phyloP scores from a whole-genome alignment of 2,113 vertebrate genomes.

The Bagarius yarrelli region DNA sequence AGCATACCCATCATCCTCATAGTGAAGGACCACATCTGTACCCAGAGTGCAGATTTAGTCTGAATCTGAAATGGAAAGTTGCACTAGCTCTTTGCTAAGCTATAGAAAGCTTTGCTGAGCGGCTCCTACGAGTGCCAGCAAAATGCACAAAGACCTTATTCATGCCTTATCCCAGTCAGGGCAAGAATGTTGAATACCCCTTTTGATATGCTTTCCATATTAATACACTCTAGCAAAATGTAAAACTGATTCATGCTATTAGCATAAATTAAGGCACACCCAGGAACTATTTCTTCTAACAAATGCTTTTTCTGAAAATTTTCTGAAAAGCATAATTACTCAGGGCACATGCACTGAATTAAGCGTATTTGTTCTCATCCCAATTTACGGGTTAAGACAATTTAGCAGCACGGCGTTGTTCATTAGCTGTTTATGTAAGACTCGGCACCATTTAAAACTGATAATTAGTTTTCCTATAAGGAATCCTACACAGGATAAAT shows the following conservation, averaged over 20 bases:
- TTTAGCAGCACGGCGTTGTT: conserved; percentile 15
- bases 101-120: conserved; percentile 22
- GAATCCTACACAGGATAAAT: conserved; percentile 24
- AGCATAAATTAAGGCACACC: conserved; percentile 36
- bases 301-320: conserved; percentile 37
- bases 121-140: neutral
- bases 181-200: conserved; percentile 14
- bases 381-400: conserved; percentile 33
- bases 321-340: conserved; percentile 26
- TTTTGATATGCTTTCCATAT: conserved; percentile 37
- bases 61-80: conserved; percentile 17
- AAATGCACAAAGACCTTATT: conserved; percentile 30
- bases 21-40: neutral
- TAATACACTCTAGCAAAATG: conserved; percentile 21
- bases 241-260: conserved; percentile 26
- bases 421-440: conserved; percentile 14
- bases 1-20: neutral
- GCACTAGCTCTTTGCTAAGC: conserved; percentile 6
- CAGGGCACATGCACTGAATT: conserved; percentile 13
- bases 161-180: conserved; percentile 14
- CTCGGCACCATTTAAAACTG: conserved; percentile 17
- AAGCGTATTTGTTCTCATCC: conserved; percentile 24
- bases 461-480: conserved; percentile 11
- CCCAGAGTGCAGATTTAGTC: neutral
- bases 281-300: conserved; percentile 18